These are phyloP conservation scores for Silvanus unidentatus DNA, from an alignment of 2,888 invertebrate genomes.

Conservation along the genomic window DNA sequence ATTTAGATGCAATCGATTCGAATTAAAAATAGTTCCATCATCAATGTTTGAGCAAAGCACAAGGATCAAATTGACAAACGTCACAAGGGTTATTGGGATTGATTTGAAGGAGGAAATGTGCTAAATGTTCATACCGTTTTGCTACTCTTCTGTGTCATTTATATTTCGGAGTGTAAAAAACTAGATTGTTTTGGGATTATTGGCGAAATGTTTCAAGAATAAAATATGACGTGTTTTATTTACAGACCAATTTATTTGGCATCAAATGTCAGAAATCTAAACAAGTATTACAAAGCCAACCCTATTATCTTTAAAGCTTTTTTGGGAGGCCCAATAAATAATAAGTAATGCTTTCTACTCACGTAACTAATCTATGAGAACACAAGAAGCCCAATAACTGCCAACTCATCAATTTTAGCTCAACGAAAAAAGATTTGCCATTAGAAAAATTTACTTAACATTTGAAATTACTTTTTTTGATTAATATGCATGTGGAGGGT, in stretches of 20 bases:
- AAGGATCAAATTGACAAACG: too few species aligned
- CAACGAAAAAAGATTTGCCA: constrained; percentile 27
- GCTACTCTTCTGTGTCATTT: too few species aligned
- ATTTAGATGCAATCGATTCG: too few species aligned
- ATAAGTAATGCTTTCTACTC: constrained; percentile 44
- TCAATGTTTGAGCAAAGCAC: too few species aligned
- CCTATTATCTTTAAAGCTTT: constrained; percentile 36
- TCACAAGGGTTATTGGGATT: too few species aligned
- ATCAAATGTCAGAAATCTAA: constrained; percentile 34
- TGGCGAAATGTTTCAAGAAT: neutral
- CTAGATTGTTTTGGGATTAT: too few species aligned
- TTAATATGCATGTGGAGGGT: too few species aligned
- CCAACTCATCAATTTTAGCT: constrained; percentile 40
- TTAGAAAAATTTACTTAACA: constrained; percentile 30
- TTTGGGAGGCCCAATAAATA: constrained; percentile 38
- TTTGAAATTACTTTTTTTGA: too few species aligned
- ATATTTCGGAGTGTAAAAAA: too few species aligned
- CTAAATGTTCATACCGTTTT: too few species aligned
- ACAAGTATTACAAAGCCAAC: constrained; percentile 34
- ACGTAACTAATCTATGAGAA: constrained; percentile 46
- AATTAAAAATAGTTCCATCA: too few species aligned
- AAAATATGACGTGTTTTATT: constrained; percentile 24
- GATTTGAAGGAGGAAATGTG: too few species aligned
- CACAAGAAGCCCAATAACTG: constrained; percentile 44
- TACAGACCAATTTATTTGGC: constrained; percentile 31